Conservation (phyloP, 2,888 invertebrate species). For the Sacculina carcini region DNA sequence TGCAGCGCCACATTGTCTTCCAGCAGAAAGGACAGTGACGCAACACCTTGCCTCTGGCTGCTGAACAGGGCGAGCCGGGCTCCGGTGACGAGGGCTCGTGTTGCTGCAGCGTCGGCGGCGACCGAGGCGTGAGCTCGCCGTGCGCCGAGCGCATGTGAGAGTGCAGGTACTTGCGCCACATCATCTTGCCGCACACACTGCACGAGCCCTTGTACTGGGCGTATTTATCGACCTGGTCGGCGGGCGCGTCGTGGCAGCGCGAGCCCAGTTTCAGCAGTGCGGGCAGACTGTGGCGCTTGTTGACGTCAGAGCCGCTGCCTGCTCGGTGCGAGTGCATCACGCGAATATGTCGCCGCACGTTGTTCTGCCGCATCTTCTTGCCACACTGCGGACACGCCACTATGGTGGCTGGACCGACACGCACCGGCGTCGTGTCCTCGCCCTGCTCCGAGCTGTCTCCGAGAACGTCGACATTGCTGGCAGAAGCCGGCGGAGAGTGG, state of each 20-base stretch:
- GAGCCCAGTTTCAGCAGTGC: background rate
- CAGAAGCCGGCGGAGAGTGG: no score
- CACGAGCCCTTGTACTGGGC: background rate
- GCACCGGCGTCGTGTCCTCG: no score
- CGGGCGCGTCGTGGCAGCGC: no score
- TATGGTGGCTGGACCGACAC: no score
- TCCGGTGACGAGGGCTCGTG: background rate
- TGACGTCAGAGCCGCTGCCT: background rate
- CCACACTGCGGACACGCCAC: background rate
- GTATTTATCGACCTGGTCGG: background rate
- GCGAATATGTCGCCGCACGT: conserved; percentile 1
- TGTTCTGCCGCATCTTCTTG: conserved; percentile 4
- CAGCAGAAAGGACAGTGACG: background rate
- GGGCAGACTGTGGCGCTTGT: background rate
- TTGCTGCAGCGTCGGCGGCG: background rate
- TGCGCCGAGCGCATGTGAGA: background rate
- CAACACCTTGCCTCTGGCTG: background rate
- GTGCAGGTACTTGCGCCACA: background rate
- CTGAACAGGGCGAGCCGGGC: background rate
- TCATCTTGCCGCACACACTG: background rate
- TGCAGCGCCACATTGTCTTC: conserved; percentile 3
- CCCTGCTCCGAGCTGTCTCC: no score
- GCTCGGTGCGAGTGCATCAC: background rate
- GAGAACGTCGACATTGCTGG: no score
- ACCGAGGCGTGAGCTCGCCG: background rate